Evolutionary conservation across 2,888 invertebrate species (phyloP), one percentile per base, ranked within the genome.

Genomic region (Marasmarcha lunaedactyla): DNA sequence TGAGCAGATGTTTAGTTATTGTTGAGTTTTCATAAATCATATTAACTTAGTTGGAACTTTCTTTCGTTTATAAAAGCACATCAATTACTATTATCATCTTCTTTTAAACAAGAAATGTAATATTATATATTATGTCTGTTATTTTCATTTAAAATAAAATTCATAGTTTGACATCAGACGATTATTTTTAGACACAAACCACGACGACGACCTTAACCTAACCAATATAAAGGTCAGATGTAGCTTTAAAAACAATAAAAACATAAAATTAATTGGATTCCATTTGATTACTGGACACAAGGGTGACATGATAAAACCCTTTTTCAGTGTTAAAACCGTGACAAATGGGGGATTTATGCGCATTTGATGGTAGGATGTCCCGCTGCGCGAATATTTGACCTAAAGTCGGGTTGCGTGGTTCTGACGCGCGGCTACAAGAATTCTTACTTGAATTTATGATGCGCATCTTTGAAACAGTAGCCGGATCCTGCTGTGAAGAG

Each of bases 301-400:
- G 70, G 71, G 71, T 63, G 77, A 78, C 74, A 76, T 68, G 74
- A 78, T 73, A 78, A 77, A 79, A 71, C 71, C 79, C 74, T 64
- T 76, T 71, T 77, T 73, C 55, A 68, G 78, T 77, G 78, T 78
- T 81, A 81, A 81, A 78, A 64, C 79, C 81, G 78, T 81, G 79
- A 81, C 79, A 79, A 83, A 83, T 83, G 74, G 67, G 52, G 65
- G 77, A 81, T 81, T 79, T 79, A 83, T 83, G 72, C 79, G 70
- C 60, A 52, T 59, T 68, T 63, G 69, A 69, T 67, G 71, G 69
- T 59, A 58, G 56, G 44, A 49, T 43, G 64, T 52, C 55, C 78
- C 66, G 77, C 78, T 67, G 78, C 42, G 77, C 53, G 53, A 30
- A 30, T 30, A 30, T 30, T 30, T 11, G 43, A 34, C 42, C 35